Evolutionary conservation across 2,888 invertebrate genomes (phyloP), one percentile per base, ranked within the genome.

Genomic region (Acleris laterana): DNA sequence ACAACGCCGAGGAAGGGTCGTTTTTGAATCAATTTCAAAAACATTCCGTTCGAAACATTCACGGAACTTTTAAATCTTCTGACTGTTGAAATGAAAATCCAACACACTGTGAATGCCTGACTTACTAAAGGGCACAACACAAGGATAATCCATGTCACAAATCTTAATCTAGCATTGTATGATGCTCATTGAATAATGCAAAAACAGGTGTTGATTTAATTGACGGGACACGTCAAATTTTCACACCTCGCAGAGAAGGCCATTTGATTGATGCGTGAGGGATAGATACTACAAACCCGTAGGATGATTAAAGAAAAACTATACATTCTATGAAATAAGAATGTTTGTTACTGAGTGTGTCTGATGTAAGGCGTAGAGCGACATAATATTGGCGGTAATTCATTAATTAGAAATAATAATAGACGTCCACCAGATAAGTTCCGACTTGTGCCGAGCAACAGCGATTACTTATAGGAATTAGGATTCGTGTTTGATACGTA

Each of bases 201-300:
- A 56, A 65, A 42, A 46, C 64, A 25, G 32, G 65, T 61, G 62
- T 44, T 44, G 46, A 51, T 38, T 61, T 20, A 64, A 61, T 65
- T 69, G 57, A 69, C 68, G 60, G 38, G 64, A 5, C 50, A 57
- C 68, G 46, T 68, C 51, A 67, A 68, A 69, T 62, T 62, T 64
- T 69, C 69, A 68, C 70, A 68, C 69, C 62, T 32, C 16, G 25
- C 44, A 46, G 61, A 63, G 32, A 55, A 60, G 60, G 65, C 44
- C 32, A 55, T 22, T 32, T 42, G 60, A 50, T 60, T 46, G 44
- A 50, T 60, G 55, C 28, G 22, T 28, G 17, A 42, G 28, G n/a
- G 38, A 20, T 53, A 53, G 42, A 38, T 49, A 42, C 53, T 48
- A 44, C 64, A 44, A 55, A 44, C 20, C 42, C 19, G 50, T 53